phyloP scores from a whole-genome alignment of 2,113 vertebrate genomes.

The Rhinolophus sinicus region DNA sequence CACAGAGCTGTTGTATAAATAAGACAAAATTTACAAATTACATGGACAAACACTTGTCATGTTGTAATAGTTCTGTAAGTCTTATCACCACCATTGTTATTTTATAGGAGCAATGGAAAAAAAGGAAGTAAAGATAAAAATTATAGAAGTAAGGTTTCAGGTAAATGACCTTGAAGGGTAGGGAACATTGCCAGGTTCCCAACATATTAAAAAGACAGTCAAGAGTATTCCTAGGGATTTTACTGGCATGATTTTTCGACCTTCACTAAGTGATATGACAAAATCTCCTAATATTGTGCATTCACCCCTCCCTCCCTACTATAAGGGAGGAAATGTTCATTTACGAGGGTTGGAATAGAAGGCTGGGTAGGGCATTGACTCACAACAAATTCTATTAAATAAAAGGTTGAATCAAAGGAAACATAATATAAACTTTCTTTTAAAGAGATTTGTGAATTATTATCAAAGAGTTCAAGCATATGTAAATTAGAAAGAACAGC shows the following conservation, averaged over 20 bases:
- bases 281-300: background rate
- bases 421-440: background rate
- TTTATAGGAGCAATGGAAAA: background rate
- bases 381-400: background rate
- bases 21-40: background rate
- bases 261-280: background rate
- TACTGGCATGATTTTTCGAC: background rate
- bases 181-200: background rate
- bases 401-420: background rate
- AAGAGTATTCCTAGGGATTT: background rate
- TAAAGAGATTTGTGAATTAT: background rate
- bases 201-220: background rate
- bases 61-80: background rate
- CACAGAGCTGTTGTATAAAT: background rate
- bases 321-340: background rate
- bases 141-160: background rate
- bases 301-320: fast-evolving
- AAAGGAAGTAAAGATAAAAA: background rate
- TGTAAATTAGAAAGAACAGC: background rate
- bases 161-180: background rate
- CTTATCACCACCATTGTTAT: too few species aligned
- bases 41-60: background rate
- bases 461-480: background rate
- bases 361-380: background rate
- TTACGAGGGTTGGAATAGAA: background rate